These are phyloP conservation scores for Mesoligia furuncula DNA, from an alignment of 2,888 invertebrate genomes.

Conservation along the genomic window DNA sequence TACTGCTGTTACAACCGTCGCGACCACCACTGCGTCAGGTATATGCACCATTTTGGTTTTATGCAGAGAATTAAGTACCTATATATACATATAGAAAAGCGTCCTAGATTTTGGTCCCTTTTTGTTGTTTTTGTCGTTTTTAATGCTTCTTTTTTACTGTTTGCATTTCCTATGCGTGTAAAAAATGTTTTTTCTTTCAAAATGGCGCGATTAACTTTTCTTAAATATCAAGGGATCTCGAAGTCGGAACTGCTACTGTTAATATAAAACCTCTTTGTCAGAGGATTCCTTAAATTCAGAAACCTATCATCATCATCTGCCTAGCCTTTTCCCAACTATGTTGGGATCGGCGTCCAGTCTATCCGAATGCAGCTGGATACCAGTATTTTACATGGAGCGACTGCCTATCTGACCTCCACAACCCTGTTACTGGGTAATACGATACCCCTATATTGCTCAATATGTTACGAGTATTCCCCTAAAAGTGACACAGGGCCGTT, in stretches of 20 bases:
- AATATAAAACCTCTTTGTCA: background rate
- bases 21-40: conserved; percentile 81
- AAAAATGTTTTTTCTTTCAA: background rate
- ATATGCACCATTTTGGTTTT: conserved; percentile 55
- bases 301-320: background rate
- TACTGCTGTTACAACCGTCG: conserved; percentile 60
- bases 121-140: background rate
- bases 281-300: background rate
- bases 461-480: too few relatives aligned
- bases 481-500: too few relatives aligned
- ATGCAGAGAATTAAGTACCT: conserved; percentile 10
- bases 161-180: background rate
- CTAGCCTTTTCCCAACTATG: too few relatives aligned
- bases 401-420: too few relatives aligned
- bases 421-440: too few relatives aligned
- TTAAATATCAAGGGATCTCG: background rate
- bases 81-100: background rate
- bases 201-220: background rate
- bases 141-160: background rate
- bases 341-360: too few relatives aligned
- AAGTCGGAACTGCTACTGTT: background rate
- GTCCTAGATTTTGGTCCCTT: background rate
- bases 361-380: too few relatives aligned
- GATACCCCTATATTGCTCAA: too few relatives aligned
- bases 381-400: too few relatives aligned